phyloP scores from a whole-genome alignment of 1,140 invertebrate species.

The Lanistes nyassanus region DNA sequence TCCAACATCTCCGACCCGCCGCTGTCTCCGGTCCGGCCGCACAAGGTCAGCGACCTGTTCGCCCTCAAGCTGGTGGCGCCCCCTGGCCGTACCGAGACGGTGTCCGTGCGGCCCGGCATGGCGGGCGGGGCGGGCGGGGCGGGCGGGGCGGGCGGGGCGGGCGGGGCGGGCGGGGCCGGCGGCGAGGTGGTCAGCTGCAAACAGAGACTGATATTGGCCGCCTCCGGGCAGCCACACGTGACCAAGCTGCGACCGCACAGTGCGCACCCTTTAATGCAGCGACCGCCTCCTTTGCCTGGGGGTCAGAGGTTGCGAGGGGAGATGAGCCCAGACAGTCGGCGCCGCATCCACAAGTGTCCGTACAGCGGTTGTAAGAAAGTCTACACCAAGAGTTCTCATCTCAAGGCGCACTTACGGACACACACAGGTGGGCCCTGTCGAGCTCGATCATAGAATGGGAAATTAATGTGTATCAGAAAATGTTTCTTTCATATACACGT shows the following conservation, averaged over 20 bases:
- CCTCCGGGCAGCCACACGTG: neutral
- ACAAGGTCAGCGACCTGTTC: constrained; percentile 57
- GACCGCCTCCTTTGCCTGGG: constrained; percentile 30
- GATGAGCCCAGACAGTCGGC: constrained; percentile 56
- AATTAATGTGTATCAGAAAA: too few species aligned
- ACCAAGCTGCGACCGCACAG: constrained; percentile 39
- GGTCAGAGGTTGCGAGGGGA: constrained; percentile 36
- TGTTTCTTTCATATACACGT: too few species aligned
- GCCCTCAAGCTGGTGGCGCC: constrained; percentile 59
- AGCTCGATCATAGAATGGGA: too few species aligned
- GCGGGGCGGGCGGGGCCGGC: constrained; percentile 12
- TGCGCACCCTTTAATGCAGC: constrained; percentile 39
- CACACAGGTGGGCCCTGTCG: constrained; percentile 98
- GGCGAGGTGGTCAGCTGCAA: too few species aligned
- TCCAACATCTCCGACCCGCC: constrained; percentile 64
- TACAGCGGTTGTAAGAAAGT: constrained; percentile 96
- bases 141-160: neutral
- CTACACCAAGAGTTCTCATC: constrained; percentile 98
- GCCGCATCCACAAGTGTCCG: constrained; percentile 74
- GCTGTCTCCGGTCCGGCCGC: constrained; percentile 51
- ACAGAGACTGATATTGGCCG: constrained; percentile 37
- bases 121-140: neutral
- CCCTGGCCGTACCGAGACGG: constrained; percentile 54
- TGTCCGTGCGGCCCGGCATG: constrained; percentile 43
- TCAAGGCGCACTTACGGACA: constrained; percentile 97